These are phyloP conservation scores for Intellagama lesueurii DNA, from an alignment of 2,797 vertebrate species.

Conservation along the genomic window DNA sequence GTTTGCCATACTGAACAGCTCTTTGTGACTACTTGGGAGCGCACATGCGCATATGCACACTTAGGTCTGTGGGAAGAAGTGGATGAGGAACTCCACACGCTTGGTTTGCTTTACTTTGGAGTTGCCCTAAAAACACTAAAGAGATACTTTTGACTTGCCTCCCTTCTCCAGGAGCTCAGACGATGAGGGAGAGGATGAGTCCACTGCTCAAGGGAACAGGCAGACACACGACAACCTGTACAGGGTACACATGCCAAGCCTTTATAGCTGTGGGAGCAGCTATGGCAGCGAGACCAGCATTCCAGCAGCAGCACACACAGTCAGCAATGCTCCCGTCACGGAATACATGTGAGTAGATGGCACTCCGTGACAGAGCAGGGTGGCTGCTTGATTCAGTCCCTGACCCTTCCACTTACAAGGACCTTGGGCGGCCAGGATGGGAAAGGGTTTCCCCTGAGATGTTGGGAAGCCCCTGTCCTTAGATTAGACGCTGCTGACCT, in stretches of 20 bases:
- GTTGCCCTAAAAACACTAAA: constrained; percentile 36
- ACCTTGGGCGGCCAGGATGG: background rate
- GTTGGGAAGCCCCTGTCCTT: too few species aligned
- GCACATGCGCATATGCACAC: constrained; percentile 34
- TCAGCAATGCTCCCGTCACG: constrained; percentile 98
- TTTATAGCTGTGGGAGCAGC: constrained; percentile 99
- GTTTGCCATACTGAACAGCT: constrained; percentile 58
- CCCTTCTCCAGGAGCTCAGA: constrained; percentile 81
- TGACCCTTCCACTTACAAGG: background rate
- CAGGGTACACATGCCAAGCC: constrained; percentile 97
- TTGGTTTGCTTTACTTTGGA: background rate
- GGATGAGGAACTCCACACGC: constrained; percentile 43
- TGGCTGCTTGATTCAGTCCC: background rate
- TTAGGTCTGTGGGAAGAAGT: constrained; percentile 56
- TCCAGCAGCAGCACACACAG: constrained; percentile 95
- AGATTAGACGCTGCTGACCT: too few species aligned
- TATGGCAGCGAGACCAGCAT: constrained; percentile 99
- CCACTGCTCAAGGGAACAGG: constrained; percentile 86
- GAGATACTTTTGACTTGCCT: constrained; percentile 56
- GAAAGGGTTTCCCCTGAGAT: background rate
- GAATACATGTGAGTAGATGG: constrained; percentile 95
- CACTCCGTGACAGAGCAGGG: rapidly evolving
- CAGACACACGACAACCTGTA: constrained; percentile 97
- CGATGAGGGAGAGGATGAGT: constrained; percentile 93
- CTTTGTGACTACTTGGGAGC: constrained; percentile 38